These are phyloP conservation scores for Turritopsis rubra DNA, from an alignment of 30 jellyfish, hydroid and myxozoan species.

Conservation along the genomic window DNA sequence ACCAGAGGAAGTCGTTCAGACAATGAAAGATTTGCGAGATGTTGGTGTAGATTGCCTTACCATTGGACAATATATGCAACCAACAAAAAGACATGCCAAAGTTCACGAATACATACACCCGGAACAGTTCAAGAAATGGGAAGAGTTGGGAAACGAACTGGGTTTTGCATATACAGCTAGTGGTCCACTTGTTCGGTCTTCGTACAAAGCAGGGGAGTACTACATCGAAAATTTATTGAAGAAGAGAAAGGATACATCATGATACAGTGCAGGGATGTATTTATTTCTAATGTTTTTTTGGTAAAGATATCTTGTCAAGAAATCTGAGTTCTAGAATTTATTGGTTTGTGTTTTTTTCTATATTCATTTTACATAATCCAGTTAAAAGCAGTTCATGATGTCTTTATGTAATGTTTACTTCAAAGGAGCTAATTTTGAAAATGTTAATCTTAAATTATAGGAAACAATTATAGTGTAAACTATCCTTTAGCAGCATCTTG, in stretches of 20 bases:
- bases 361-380: too few relatives aligned
- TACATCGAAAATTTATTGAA: constrained; percentile 33
- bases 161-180: constrained; percentile 99
- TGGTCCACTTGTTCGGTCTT: constrained; percentile 98
- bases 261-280: background rate
- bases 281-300: background rate
- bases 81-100: constrained; percentile 87
- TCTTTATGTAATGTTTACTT: too few relatives aligned
- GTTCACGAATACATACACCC: constrained; percentile 91
- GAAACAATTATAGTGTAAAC: too few relatives aligned
- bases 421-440: too few relatives aligned
- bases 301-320: background rate
- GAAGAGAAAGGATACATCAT: background rate
- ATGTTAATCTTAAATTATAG: too few relatives aligned
- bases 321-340: too few relatives aligned
- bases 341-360: too few relatives aligned
- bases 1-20: constrained; percentile 75
- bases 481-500: too few relatives aligned
- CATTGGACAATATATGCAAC: constrained; percentile 97
- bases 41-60: constrained; percentile 96
- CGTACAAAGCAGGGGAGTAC: constrained; percentile 90
- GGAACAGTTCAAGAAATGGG: constrained; percentile 69
- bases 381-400: too few relatives aligned
- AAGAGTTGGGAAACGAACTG: constrained; percentile 71
- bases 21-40: constrained; percentile 84